These are phyloP conservation scores for Aythya baeri DNA, from an alignment of 2,113 vertebrate species.

Conservation along the genomic window DNA sequence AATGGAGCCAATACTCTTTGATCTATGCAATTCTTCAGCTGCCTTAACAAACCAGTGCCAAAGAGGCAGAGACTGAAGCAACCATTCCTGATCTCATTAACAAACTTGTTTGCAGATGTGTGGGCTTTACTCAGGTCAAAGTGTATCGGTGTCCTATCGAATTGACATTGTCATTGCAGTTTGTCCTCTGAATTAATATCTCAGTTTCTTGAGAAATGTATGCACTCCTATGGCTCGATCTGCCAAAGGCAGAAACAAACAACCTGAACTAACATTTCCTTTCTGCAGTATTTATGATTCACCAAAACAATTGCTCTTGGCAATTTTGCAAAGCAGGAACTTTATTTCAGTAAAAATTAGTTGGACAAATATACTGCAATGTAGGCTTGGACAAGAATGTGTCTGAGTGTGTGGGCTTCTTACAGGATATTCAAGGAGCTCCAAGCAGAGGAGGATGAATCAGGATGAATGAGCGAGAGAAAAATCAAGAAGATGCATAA, in stretches of 20 bases:
- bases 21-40: background rate
- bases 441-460: conserved; percentile 61
- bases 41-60: background rate
- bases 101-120: background rate
- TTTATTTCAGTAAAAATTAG: conserved; percentile 53
- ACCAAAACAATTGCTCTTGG: conserved; percentile 68
- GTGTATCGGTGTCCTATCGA: background rate
- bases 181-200: conserved; percentile 9
- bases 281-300: conserved; percentile 70
- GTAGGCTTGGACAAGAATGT: conserved; percentile 38
- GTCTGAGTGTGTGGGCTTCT: conserved; percentile 52
- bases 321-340: conserved; percentile 44
- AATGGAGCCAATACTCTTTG: background rate
- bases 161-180: background rate
- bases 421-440: conserved; percentile 61
- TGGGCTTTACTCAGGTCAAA: background rate
- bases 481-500: conserved; percentile 54
- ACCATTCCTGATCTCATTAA: background rate
- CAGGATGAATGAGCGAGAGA: conserved; percentile 60
- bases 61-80: background rate
- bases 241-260: conserved; percentile 48
- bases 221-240: background rate
- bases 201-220: background rate
- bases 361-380: conserved; percentile 49
- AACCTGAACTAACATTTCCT: conserved; percentile 60